phyloP scores from a whole-genome alignment of 2,888 invertebrate genomes.

The Alloscopus bannaensis region DNA sequence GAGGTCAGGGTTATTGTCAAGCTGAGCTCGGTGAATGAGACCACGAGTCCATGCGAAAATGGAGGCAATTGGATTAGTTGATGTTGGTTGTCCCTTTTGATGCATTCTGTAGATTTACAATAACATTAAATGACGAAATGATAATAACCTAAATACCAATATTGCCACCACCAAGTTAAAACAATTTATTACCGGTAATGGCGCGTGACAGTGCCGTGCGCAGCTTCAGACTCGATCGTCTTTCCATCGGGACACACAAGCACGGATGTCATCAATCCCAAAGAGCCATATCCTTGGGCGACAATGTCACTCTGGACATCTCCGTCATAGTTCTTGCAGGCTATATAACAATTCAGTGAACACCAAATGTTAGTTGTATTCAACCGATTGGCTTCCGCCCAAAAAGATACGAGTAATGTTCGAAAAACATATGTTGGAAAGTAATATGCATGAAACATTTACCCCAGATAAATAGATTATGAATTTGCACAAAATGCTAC shows the following conservation, averaged over 20 bases:
- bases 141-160: too few relatives aligned
- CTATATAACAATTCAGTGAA: constrained; percentile 74
- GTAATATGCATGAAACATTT: too few relatives aligned
- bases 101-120: constrained; percentile 82
- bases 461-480: too few relatives aligned
- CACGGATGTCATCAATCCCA: constrained; percentile 86
- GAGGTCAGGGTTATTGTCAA: constrained; percentile 86
- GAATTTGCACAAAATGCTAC: too few relatives aligned
- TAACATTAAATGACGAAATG: too few relatives aligned
- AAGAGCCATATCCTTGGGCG: constrained; percentile 86
- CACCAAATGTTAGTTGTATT: constrained; percentile 13
- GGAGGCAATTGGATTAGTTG: constrained; percentile 93
- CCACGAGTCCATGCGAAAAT: constrained; percentile 95
- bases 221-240: constrained; percentile 93
- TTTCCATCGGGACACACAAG: constrained; percentile 91
- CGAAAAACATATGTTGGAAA: too few relatives aligned
- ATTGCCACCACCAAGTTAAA: too few relatives aligned
- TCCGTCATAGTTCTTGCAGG: constrained; percentile 95
- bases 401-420: too few relatives aligned
- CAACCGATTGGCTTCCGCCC: too few relatives aligned
- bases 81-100: constrained; percentile 90
- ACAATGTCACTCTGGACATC: constrained; percentile 94
- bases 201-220: constrained; percentile 93
- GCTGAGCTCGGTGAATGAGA: constrained; percentile 86
- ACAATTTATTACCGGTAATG: constrained; percentile 83